Evolutionary conservation across 2,888 invertebrate species (phyloP), one percentile per base, ranked within the genome.

Genomic region (Athrips mouffetella): DNA sequence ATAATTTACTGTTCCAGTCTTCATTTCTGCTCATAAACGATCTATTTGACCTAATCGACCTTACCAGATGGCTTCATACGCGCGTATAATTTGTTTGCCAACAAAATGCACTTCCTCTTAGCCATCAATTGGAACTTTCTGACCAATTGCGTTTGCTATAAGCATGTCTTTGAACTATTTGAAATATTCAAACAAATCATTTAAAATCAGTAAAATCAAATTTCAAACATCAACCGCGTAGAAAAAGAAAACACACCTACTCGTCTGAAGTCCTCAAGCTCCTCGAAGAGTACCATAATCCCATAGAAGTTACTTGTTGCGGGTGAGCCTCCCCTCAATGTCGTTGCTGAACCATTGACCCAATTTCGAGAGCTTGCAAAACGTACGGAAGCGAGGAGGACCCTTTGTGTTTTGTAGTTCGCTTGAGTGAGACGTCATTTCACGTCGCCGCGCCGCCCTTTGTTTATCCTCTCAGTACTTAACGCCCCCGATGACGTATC

Each of bases 21-120:
- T n/a, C n/a, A n/a, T n/a, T n/a, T n/a, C n/a, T n/a, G n/a, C n/a
- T 37, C 20, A 2, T 3, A n/a, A 20, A 54, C 54, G 57, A 50
- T 57, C 45, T 45, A 35, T 54, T 59, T 53, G 67, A 62, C 69
- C 67, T 60, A 39, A 51, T 55, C 61, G 71, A 65, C 69, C 67
- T 64, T 56, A 50, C 47, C 50, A 48, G 49, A 45, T 25, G 47
- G 47, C 30, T 33, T 33, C 31, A 6, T 11, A 39, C 39, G 25
- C 2, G 21, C 18, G 27, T 20, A 18, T 16, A 31, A 13, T 31
- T 10, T 16, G 18, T 23, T 25, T 35, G 45, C 40, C 40, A 44
- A 40, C 13, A 21, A 5, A 40, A 23, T 40, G 37, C 37, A 37
- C 16, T 30, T 48, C 39, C 10, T 29, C 41, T 21, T 47, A 40